Evolutionary conservation across 2,113 vertebrate species (phyloP).

Genomic region (Grammomys dolichurus): DNA sequence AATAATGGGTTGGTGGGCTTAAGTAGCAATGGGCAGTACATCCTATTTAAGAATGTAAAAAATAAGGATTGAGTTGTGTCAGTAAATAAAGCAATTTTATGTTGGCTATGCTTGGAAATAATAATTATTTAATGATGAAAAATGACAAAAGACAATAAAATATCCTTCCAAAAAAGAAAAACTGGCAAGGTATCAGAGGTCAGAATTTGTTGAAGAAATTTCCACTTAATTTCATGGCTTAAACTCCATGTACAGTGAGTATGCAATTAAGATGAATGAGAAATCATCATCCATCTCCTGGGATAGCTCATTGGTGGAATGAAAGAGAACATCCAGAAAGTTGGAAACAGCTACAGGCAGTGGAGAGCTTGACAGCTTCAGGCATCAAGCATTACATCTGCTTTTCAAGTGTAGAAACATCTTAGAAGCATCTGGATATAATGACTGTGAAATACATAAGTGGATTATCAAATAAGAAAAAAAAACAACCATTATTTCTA

Average conservation of each 20-base stretch:
- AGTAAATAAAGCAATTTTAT: neutral
- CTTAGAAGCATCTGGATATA: neutral
- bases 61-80: constrained; percentile 25
- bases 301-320: neutral
- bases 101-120: constrained; percentile 21
- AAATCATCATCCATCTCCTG: neutral
- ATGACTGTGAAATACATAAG: neutral
- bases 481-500: neutral
- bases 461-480: neutral
- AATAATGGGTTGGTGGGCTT: constrained; percentile 56
- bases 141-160: neutral
- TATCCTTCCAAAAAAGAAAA: neutral
- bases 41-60: constrained; percentile 42
- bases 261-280: neutral
- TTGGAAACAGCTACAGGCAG: neutral
- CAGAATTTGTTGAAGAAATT: neutral
- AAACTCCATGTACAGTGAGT: neutral
- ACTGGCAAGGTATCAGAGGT: neutral
- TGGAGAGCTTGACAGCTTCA: neutral
- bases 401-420: neutral
- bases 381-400: neutral
- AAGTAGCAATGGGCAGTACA: constrained; percentile 29
- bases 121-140: constrained; percentile 11
- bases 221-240: neutral
- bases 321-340: neutral